Percentiles rank a stretch among this genome's conserved stretches.
Evolutionary conservation across 2,113 vertebrate genomes (phyloP).

Genomic region (Chaetorhynchus papuensis): DNA sequence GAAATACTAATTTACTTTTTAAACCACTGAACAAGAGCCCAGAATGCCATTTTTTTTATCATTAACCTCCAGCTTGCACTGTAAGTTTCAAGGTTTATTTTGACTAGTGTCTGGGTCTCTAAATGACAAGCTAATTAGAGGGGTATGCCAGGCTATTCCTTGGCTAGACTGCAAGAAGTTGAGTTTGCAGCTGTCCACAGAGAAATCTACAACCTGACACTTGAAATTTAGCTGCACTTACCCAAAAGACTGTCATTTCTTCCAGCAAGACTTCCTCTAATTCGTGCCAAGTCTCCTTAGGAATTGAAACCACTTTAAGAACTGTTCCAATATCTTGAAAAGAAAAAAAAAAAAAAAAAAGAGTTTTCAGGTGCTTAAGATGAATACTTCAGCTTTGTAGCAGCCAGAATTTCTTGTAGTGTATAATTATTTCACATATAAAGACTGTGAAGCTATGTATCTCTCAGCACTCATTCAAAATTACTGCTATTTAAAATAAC

Average conservation of each 20-base stretch:
- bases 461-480: neutral
- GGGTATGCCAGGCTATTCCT: slow-evolving; percentile 38
- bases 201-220: slow-evolving; percentile 46
- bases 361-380: neutral
- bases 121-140: slow-evolving; percentile 72
- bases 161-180: slow-evolving; percentile 18
- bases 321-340: slow-evolving; percentile 89
- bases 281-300: slow-evolving; percentile 95
- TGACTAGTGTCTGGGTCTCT: slow-evolving; percentile 67
- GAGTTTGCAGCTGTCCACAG: slow-evolving; percentile 58
- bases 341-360: neutral
- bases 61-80: slow-evolving; percentile 41
- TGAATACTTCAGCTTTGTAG: neutral
- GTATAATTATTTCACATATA: neutral
- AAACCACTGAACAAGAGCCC: slow-evolving; percentile 10
- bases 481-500: neutral
- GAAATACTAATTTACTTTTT: slow-evolving; percentile 28
- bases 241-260: slow-evolving; percentile 96
- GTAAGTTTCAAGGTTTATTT: slow-evolving; percentile 69
- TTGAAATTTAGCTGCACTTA: slow-evolving; percentile 73
- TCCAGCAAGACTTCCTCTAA: slow-evolving; percentile 97
- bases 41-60: slow-evolving; percentile 45
- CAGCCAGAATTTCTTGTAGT: neutral
- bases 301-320: slow-evolving; percentile 96
- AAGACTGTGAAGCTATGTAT: neutral